Percentiles rank a stretch among this genome's conserved stretches.
Evolutionary conservation across 2,797 vertebrate genomes (phyloP).

Genomic region (Monodelphis domestica): DNA sequence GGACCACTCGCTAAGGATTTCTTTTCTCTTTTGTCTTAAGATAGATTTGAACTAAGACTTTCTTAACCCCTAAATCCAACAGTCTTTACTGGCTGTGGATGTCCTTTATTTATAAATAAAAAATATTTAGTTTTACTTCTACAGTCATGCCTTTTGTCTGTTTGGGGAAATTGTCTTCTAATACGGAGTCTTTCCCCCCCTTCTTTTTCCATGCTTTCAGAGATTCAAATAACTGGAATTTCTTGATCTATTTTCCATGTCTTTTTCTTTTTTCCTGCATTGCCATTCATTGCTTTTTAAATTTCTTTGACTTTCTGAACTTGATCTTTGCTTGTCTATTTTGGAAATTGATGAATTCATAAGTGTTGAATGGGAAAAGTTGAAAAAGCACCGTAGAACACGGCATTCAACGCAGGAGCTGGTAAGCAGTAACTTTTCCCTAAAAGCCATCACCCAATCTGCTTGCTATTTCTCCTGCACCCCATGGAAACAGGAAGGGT

Average conservation of each 20-base stretch:
- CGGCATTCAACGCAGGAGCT: not conserved
- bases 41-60: not conserved
- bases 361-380: not conserved
- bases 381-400: not conserved
- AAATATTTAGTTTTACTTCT: not conserved
- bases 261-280: not conserved
- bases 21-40: not conserved
- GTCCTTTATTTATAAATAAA: not conserved
- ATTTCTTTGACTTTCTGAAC: not conserved
- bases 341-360: not conserved
- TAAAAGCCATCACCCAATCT: not conserved
- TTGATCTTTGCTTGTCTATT: not conserved
- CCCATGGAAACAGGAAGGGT: fast-evolving
- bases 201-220: not conserved
- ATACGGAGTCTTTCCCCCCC: not conserved
- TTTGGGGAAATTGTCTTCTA: not conserved
- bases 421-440: not conserved
- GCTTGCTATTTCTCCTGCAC: not conserved
- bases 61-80: not conserved
- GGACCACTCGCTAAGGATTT: not conserved
- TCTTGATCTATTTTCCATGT: not conserved
- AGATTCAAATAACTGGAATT: not conserved
- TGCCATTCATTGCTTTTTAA: not conserved
- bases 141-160: not conserved
- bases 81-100: not conserved